Conservation (phyloP, 2,797 vertebrate genomes). For the Hirundo rustica region DNA sequence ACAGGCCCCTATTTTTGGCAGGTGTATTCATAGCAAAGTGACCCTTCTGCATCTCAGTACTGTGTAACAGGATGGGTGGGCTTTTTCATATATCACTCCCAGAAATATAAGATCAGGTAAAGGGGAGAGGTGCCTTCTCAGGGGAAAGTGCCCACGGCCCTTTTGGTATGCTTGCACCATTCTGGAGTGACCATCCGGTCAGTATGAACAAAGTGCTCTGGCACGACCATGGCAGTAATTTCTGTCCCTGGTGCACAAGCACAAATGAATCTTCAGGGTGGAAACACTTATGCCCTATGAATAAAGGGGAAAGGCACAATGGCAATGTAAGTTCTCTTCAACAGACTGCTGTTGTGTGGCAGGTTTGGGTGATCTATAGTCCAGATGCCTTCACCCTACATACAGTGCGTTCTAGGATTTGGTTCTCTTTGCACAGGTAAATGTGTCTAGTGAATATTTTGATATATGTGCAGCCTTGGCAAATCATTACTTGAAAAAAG, state of each 20-base stretch:
- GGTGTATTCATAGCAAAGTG: not conserved
- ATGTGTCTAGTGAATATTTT: not conserved
- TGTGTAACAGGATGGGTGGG: not conserved
- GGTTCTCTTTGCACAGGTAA: not conserved
- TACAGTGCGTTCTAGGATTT: not conserved
- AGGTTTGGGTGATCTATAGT: not conserved
- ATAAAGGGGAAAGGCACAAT: not conserved
- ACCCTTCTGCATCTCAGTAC: not conserved
- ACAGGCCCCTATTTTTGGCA: not conserved
- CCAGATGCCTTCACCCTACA: not conserved
- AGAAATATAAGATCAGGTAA: not conserved
- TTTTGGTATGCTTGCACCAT: not conserved
- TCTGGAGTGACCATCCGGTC: not conserved
- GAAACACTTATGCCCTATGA: not conserved
- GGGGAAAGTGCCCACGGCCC: fast-evolving
- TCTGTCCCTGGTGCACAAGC: not conserved
- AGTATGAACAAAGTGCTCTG: not conserved
- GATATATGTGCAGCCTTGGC: not conserved
- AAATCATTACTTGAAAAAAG: not conserved
- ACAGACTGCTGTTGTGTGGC: not conserved
- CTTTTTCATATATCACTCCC: not conserved
- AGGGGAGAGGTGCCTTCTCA: not conserved
- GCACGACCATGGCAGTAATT: not conserved
- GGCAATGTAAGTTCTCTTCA: not conserved
- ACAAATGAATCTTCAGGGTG: not conserved